Conservation (phyloP, 2,888 invertebrate genomes). For the Leucania comma region DNA sequence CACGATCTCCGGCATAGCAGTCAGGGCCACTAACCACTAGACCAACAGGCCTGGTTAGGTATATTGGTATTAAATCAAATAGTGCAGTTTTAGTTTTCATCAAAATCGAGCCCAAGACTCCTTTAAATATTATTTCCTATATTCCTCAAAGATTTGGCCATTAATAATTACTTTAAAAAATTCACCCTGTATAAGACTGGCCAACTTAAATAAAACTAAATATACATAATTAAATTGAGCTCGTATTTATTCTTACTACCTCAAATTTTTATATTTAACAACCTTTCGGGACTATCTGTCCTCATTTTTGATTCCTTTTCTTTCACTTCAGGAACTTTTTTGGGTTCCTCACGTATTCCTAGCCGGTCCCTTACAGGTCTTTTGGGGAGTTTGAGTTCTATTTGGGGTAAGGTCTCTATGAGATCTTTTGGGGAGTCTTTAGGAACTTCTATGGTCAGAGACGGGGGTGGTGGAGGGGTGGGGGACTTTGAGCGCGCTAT, state of each 20-base stretch:
- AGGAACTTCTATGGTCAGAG: constrained; percentile 50
- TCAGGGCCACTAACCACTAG: no score
- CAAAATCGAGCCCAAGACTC: no score
- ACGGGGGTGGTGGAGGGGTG: constrained; percentile 54
- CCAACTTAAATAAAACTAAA: constrained; percentile 49
- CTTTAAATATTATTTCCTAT: no score
- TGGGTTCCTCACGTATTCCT: constrained; percentile 77
- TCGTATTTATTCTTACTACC: constrained; percentile 77
- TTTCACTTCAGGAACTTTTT: constrained; percentile 70
- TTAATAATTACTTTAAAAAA: no score
- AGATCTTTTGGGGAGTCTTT: constrained; percentile 70
- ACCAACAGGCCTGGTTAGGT: no score
- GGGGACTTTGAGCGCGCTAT: constrained; percentile 65
- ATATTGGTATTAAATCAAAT: no score
- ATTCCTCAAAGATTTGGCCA: no score
- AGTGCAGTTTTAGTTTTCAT: no score
- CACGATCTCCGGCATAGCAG: no score
- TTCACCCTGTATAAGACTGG: background rate
- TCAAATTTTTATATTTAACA: constrained; percentile 76
- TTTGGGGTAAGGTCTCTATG: constrained; percentile 82
- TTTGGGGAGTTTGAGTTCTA: constrained; percentile 88
- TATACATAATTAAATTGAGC: constrained; percentile 50
- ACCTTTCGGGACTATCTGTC: constrained; percentile 86
- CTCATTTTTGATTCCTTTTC: constrained; percentile 70
- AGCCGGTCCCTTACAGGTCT: constrained; percentile 86